Conservation (phyloP, 1,140 invertebrate species). For the Macrostomum lignano region DNA sequence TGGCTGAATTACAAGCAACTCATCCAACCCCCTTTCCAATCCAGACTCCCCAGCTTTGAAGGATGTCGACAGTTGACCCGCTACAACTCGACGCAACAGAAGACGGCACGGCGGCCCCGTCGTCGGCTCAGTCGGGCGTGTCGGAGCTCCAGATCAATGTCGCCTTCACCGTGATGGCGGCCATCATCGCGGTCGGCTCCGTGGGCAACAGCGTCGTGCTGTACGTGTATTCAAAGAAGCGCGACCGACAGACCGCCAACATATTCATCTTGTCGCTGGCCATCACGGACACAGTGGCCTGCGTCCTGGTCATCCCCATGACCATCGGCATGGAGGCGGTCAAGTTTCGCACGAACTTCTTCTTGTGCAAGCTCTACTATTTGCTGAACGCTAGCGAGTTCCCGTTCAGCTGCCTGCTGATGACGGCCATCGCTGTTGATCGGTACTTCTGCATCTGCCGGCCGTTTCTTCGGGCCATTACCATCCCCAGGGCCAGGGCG, state of each 20-base stretch:
- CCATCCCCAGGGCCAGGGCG: slow-evolving; percentile 13
- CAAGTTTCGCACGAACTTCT: slow-evolving; percentile 4
- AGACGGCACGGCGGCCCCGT: too few species aligned
- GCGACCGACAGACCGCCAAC: slow-evolving; percentile 12
- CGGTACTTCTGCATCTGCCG: slow-evolving; percentile 22
- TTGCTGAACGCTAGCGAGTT: slow-evolving; percentile 8
- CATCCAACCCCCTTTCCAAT: too few species aligned
- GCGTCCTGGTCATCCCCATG: slow-evolving; percentile 7
- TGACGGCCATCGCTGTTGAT: slow-evolving; percentile 8
- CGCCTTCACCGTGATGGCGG: too few species aligned
- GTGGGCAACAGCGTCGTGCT: slow-evolving; percentile 23
- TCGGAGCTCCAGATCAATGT: too few species aligned
- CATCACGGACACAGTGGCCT: slow-evolving; percentile 4
- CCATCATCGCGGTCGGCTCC: too few species aligned
- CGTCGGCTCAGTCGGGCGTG: too few species aligned
- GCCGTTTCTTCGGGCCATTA: slow-evolving; percentile 17
- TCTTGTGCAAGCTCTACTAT: slow-evolving; percentile 8
- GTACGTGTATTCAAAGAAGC: slow-evolving; percentile 19
- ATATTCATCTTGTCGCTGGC: slow-evolving; percentile 7
- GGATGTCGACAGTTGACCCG: too few species aligned
- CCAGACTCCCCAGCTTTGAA: too few species aligned
- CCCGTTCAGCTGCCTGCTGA: slow-evolving; percentile 7
- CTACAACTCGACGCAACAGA: too few species aligned
- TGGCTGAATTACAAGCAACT: too few species aligned
- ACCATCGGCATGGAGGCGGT: slow-evolving; percentile 8